Conservation (phyloP, 2,113 vertebrate species). For the Poeciliopsis prolifica region DNA sequence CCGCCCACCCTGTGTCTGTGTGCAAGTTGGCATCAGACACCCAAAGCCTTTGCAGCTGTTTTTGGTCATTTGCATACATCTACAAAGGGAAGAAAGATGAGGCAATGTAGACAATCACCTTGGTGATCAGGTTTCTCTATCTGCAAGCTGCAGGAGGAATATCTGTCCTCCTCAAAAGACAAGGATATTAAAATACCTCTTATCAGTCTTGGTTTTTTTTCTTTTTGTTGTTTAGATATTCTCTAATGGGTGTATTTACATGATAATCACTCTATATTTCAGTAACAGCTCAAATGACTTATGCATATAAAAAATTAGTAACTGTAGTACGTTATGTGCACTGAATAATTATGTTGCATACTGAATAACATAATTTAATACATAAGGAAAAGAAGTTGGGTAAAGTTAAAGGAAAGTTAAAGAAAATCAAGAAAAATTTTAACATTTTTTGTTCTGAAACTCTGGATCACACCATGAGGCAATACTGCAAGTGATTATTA, state of each 20-base stretch:
- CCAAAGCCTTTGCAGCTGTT: conserved; percentile 52
- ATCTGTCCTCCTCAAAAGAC: conserved; percentile 12
- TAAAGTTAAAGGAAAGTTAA: too few relatives aligned
- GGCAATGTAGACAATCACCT: conserved; percentile 38
- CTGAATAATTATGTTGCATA: too few relatives aligned
- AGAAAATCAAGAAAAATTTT: too few relatives aligned
- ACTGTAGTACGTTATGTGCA: background rate
- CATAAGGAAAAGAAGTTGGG: too few relatives aligned
- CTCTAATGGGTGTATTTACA: too few relatives aligned
- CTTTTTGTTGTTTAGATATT: too few relatives aligned
- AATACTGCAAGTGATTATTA: too few relatives aligned
- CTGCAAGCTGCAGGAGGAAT: conserved; percentile 13
- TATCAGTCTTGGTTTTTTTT: conserved; percentile 38
- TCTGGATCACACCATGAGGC: too few relatives aligned
- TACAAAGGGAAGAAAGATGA: conserved; percentile 65
- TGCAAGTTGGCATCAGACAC: conserved; percentile 41
- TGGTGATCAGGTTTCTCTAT: conserved; percentile 16
- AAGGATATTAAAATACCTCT: conserved; percentile 20
- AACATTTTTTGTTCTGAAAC: too few relatives aligned
- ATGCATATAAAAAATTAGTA: background rate
- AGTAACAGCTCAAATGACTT: background rate
- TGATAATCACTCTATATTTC: too few relatives aligned
- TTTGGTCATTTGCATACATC: conserved; percentile 62
- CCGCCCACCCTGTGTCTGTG: conserved; percentile 39
- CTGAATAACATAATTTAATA: too few relatives aligned